phyloP scores from a whole-genome alignment of 1,140 invertebrate species.

The Aphidius gifuensis region DNA sequence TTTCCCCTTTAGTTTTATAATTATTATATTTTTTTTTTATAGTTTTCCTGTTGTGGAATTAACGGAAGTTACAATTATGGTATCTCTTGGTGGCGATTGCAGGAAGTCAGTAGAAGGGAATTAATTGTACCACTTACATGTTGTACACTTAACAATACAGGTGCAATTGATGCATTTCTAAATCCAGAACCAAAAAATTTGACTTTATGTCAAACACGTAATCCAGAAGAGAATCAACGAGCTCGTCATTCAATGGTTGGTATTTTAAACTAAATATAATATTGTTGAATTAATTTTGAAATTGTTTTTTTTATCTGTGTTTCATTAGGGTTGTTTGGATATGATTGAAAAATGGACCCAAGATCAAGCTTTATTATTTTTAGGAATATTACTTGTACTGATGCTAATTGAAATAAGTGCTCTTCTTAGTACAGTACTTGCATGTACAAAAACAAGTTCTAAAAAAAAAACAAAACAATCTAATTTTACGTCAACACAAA shows the following conservation, averaged over 20 bases:
- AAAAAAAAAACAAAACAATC: constrained; percentile 38
- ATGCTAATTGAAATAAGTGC: constrained; percentile 69
- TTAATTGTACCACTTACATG: constrained; percentile 76
- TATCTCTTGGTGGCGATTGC: constrained; percentile 76
- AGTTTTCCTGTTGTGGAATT: constrained; percentile 84
- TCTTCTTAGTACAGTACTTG: constrained; percentile 66
- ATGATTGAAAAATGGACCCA: constrained; percentile 75
- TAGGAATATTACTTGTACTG: constrained; percentile 63
- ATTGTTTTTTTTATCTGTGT: constrained; percentile 3
- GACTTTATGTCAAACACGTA: constrained; percentile 67
- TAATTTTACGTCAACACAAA: constrained; percentile 49
- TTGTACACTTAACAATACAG: constrained; percentile 66
- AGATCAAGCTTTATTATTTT: constrained; percentile 70
- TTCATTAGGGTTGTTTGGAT: constrained; percentile 65
- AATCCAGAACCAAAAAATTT: constrained; percentile 73
- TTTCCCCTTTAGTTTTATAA: background rate
- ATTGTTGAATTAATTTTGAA: constrained; percentile 13
- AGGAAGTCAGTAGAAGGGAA: constrained; percentile 67
- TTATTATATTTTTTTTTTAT: constrained; percentile 20
- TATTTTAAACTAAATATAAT: constrained; percentile 10
- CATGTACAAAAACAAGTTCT: constrained; percentile 60
- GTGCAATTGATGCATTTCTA: constrained; percentile 63
- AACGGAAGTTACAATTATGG: constrained; percentile 76
- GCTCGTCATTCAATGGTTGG: constrained; percentile 62
- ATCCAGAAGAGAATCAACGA: constrained; percentile 59